A percentile compares a stretch with the other conserved stretches of the same genome.
phyloP scores from a whole-genome alignment of 2,888 invertebrate genomes.

The Pachymerium ferrugineum region DNA sequence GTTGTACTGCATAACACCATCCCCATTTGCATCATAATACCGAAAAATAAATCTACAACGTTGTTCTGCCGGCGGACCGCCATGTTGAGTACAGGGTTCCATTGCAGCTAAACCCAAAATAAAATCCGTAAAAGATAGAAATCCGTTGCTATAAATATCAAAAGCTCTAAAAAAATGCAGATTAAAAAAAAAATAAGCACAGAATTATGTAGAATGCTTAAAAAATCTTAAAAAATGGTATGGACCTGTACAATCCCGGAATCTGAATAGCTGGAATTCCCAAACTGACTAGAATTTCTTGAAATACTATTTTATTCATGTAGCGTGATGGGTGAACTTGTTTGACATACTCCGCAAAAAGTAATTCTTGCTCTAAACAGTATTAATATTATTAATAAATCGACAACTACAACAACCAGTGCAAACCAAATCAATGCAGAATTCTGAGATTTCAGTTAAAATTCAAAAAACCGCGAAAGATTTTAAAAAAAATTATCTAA shows the following conservation, averaged over 20 bases:
- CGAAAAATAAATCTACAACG: conserved; percentile 65
- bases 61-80: conserved; percentile 60
- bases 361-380: conserved; percentile 54
- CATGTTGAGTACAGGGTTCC: conserved; percentile 62
- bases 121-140: conserved; percentile 56
- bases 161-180: conserved; percentile 52
- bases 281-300: not conserved
- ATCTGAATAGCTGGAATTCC: not conserved
- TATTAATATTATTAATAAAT: too few species aligned
- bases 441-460: not conserved
- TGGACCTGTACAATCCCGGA: conserved; percentile 11
- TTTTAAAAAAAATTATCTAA: not conserved
- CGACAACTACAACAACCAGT: too few species aligned
- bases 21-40: conserved; percentile 57
- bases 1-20: conserved; percentile 53
- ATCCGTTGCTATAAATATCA: conserved; percentile 53
- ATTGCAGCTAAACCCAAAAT: conserved; percentile 59
- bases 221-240: not conserved
- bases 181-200: not conserved
- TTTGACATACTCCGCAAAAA: conserved; percentile 56
- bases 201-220: not conserved
- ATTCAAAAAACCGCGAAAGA: not conserved
- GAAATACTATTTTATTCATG: conserved; percentile 29
- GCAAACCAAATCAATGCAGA: too few species aligned
- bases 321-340: conserved; percentile 39